Evolutionary conservation across 2,113 vertebrate genomes (phyloP).

Genomic region (Gallinago paraguaiae): DNA sequence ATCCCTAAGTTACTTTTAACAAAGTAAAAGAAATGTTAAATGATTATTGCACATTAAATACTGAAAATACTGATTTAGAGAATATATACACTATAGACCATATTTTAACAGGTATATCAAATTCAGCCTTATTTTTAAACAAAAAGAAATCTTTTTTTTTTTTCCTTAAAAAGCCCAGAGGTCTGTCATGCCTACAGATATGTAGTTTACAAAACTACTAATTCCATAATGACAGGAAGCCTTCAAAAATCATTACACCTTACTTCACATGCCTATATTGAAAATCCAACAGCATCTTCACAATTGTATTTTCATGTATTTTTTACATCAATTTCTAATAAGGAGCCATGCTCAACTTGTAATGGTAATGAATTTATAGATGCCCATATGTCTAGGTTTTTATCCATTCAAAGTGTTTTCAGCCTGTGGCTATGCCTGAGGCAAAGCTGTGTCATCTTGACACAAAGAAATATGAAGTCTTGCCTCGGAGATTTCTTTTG

Average conservation of each 20-base stretch:
- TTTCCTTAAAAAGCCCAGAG: neutral
- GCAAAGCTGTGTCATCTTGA: conserved; percentile 70
- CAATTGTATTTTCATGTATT: neutral
- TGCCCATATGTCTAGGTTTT: conserved; percentile 10
- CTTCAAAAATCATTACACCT: neutral
- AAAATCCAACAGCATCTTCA: neutral
- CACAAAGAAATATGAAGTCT: conserved; percentile 60
- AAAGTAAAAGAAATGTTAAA: neutral
- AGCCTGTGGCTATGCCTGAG: conserved; percentile 65
- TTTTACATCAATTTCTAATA: neutral
- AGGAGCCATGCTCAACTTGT: neutral
- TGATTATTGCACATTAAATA: neutral
- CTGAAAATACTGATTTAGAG: neutral
- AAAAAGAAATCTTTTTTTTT: neutral
- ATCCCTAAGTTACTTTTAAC: neutral
- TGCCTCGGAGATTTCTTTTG: conserved; percentile 55
- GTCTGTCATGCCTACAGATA: neutral
- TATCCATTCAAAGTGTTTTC: conserved; percentile 58
- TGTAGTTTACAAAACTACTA: neutral
- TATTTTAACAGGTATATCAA: neutral
- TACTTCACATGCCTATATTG: neutral
- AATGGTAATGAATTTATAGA: conserved; percentile 45
- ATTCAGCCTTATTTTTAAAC: neutral
- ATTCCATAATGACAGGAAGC: neutral
- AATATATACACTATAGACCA: neutral